Evolutionary conservation across 2,797 vertebrate species (phyloP).

Genomic region (Sebastolobus altivelis): DNA sequence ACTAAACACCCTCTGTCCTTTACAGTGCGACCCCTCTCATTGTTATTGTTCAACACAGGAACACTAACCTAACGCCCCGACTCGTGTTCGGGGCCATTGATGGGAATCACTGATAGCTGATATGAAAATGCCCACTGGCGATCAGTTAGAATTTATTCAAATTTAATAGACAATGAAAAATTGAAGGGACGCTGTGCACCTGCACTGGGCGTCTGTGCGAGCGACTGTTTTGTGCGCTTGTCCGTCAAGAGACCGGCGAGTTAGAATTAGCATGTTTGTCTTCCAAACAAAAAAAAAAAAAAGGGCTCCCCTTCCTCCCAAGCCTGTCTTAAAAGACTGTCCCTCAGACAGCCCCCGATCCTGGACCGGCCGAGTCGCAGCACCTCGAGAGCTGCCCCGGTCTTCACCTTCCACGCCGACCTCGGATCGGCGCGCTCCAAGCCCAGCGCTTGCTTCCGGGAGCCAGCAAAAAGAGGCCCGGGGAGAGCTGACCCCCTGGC

Average conservation of each 20-base stretch:
- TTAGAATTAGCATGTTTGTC: constrained; percentile 56
- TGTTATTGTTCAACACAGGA: constrained; percentile 54
- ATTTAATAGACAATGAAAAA: constrained; percentile 72
- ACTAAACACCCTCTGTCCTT: too few relatives aligned
- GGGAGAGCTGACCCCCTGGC: constrained; percentile 81
- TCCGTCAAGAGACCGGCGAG: constrained; percentile 56
- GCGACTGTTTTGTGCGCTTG: constrained; percentile 26
- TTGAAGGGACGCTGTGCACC: constrained; percentile 54
- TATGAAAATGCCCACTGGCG: constrained; percentile 73
- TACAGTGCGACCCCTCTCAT: too few relatives aligned
- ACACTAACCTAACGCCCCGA: constrained; percentile 58
- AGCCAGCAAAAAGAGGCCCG: constrained; percentile 74
- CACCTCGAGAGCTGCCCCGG: constrained; percentile 73
- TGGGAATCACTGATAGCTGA: constrained; percentile 56
- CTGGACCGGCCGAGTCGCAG: constrained; percentile 52
- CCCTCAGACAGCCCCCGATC: constrained; percentile 48
- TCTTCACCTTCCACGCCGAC: constrained; percentile 72
- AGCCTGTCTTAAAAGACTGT: constrained; percentile 60
- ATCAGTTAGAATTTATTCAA: constrained; percentile 77
- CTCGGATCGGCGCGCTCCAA: constrained; percentile 59
- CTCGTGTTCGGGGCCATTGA: constrained; percentile 59
- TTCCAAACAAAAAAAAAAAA: constrained; percentile 39
- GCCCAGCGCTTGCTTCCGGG: constrained; percentile 72
- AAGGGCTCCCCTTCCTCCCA: constrained; percentile 11
- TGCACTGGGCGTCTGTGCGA: constrained; percentile 40